Evolutionary conservation across 2,113 vertebrate genomes (phyloP).

Genomic region (Ellobius talpinus): DNA sequence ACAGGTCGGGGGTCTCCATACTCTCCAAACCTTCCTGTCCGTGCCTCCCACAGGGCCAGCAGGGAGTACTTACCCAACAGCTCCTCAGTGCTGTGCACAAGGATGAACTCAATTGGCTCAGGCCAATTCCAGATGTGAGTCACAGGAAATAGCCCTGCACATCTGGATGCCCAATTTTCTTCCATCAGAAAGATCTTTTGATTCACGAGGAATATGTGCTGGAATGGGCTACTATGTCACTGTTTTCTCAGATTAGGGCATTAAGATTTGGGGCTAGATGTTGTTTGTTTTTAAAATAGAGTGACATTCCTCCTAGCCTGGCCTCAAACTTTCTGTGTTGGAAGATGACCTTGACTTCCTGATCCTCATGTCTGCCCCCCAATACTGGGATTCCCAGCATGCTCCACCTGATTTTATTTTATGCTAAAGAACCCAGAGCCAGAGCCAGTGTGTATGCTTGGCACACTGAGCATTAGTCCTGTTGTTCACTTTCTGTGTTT

Average conservation of each 20-base stretch:
- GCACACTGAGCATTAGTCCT: neutral
- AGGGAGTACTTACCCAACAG: neutral
- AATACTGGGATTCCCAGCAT: neutral
- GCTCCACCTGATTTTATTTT: neutral
- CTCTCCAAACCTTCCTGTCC: neutral
- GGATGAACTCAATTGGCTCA: neutral
- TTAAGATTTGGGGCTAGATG: neutral
- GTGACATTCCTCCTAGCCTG: neutral
- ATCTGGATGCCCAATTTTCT: no score
- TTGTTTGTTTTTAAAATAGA: neutral
- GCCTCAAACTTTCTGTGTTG: neutral
- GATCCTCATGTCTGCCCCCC: neutral
- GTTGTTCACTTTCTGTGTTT: neutral
- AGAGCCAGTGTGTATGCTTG: neutral
- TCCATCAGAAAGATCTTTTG: neutral
- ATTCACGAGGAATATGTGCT: neutral
- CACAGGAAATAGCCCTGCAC: no score
- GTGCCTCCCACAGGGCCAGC: neutral
- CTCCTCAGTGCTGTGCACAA: no score
- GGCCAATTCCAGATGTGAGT: neutral
- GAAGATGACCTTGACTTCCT: neutral
- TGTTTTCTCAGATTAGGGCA: neutral
- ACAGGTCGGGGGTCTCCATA: no score
- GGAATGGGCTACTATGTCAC: neutral
- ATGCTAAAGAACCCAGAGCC: neutral